These are phyloP conservation scores for Platichthys stellatus DNA, from an alignment of 2,113 vertebrate species.

Conservation along the genomic window DNA sequence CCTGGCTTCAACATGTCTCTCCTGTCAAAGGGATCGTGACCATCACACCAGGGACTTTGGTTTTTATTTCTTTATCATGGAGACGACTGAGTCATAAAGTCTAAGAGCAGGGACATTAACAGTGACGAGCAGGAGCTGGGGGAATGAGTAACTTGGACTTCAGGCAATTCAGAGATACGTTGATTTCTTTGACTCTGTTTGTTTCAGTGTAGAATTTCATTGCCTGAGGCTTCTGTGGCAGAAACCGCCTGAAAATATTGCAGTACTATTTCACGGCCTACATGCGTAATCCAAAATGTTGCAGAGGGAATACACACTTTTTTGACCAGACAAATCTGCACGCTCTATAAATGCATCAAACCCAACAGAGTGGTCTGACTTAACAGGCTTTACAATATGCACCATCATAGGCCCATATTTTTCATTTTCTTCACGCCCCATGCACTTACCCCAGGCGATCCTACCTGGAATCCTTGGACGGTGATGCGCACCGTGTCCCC, in stretches of 20 bases:
- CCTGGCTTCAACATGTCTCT: constrained; percentile 43
- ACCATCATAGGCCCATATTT: constrained; percentile 31
- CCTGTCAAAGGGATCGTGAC: constrained; percentile 60
- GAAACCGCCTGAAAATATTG: too few species aligned
- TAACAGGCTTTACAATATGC: neutral
- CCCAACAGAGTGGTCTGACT: constrained; percentile 41
- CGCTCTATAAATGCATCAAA: neutral
- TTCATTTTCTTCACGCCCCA: constrained; percentile 47
- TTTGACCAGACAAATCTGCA: too few species aligned
- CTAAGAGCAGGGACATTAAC: too few species aligned
- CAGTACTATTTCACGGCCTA: neutral
- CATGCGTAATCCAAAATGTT: neutral
- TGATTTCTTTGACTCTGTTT: neutral
- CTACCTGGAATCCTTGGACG: constrained; percentile 96
- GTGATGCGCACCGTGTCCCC: constrained; percentile 95
- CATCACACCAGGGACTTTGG: constrained; percentile 16
- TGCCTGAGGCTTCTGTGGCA: too few species aligned
- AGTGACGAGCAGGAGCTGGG: too few species aligned
- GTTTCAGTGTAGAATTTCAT: too few species aligned
- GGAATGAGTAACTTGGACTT: neutral
- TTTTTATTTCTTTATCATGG: constrained; percentile 11
- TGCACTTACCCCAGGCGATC: constrained; percentile 69
- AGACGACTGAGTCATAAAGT: too few species aligned
- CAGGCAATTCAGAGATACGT: constrained; percentile 31
- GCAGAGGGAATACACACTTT: neutral